Base-by-base conservation (phyloP, 2,888 invertebrate species). In the Nephrotoma flavescens region DNA sequence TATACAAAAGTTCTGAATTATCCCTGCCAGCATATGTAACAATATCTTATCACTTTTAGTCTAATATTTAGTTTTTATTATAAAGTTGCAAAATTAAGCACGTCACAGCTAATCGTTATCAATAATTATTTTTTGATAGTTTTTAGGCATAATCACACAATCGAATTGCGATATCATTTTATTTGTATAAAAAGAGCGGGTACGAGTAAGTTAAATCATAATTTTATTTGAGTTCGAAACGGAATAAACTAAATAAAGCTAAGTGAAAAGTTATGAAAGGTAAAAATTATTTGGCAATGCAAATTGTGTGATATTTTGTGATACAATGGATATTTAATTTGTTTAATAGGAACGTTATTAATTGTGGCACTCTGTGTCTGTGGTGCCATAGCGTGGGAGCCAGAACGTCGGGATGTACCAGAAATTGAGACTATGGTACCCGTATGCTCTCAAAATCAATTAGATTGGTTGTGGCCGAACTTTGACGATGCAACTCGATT, bases 381-480 rank as follows among this genome's bases (percentile, higher is more conserved):
- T 9, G 52, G n/a, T 5, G 52, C 52, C 52, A 9, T 52, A 52
- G 52, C 7, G 4, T 52, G 52, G 52, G 4, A 4, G 15, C 52
- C 15, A 15, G 15, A n/a, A 4, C 52, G 15, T 6, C 15, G 6
- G 4, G 6, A 4, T n/a, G 52, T 52, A 4, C 52, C 52, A 85
- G 90, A 71, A 89, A 88, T 83, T 11, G 83, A 41, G 12, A 83
- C 2, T 41, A 11, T 2, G 1, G 41, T 31, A 6, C 83, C 83
- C 4, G 2, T 7, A 83, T 83, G 83, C 41, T 11, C 15, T 11
- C 71, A 7, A 71, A 19, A 71, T 19, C 41, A n/a, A n/a, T 47
- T 47, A 41, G 41, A 11, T 12, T 4, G n/a, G 31, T 41, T 83
- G 41, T 83, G 31, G 31, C 83, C 83, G 5, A 41, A 83, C n/a